Percentiles rank a stretch among this genome's conserved stretches.
Conservation (phyloP, 1,140 invertebrate genomes). For the Diachasma alloeum region DNA sequence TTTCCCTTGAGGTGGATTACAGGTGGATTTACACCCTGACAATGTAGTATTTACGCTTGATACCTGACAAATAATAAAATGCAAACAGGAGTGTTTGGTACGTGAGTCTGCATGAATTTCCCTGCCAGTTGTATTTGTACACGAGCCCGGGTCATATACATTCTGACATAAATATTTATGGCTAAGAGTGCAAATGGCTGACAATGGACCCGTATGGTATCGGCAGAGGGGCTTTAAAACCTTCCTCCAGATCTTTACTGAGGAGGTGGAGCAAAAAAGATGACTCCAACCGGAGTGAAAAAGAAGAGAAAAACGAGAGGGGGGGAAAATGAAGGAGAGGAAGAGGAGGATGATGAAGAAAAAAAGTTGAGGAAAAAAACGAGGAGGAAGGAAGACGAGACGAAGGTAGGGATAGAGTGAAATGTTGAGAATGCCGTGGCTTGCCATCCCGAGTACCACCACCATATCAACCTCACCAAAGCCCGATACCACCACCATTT, state of each 20-base stretch:
- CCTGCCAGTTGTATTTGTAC: background rate
- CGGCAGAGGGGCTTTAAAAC: background rate
- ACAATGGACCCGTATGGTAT: conserved; percentile 8
- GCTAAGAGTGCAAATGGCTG: background rate
- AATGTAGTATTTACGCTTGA: background rate
- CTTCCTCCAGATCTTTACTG: background rate
- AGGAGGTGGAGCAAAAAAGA: conserved; percentile 12
- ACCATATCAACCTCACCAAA: background rate
- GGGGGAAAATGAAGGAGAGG: conserved; percentile 8
- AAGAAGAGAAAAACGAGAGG: background rate
- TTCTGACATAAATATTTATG: conserved; percentile 7
- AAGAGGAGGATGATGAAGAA: background rate
- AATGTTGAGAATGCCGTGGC: conserved; percentile 42
- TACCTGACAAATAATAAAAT: conserved; percentile 6
- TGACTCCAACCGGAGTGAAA: background rate
- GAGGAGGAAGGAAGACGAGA: conserved; percentile 22
- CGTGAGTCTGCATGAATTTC: background rate
- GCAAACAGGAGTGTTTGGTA: background rate
- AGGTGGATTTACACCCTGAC: background rate
- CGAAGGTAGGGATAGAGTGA: conserved; percentile 26
- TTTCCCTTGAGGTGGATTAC: background rate
- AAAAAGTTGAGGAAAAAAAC: background rate
- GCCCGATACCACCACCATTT: conserved; percentile 22
- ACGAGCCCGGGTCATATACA: background rate
- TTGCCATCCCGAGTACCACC: background rate